Evolutionary conservation across 2,888 invertebrate genomes (phyloP).

Genomic region (Troides helena): DNA sequence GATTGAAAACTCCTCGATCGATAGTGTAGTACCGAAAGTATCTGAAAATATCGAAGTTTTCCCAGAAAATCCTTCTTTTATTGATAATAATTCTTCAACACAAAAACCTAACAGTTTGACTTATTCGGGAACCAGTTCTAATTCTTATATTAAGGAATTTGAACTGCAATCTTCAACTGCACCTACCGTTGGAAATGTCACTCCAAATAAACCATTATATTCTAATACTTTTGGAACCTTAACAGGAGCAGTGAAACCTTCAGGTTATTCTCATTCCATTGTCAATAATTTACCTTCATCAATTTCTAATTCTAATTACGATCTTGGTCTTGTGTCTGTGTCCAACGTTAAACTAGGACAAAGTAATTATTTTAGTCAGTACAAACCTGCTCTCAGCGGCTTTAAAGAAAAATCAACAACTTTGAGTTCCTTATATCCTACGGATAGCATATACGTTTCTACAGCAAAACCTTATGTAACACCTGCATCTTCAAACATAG

Average conservation of each 20-base stretch:
- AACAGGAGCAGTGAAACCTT: constrained; percentile 14
- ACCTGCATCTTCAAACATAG: constrained; percentile 5
- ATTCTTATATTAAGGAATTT: background rate
- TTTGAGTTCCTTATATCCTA: background rate
- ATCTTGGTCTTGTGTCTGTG: constrained; percentile 7
- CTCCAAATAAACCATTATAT: constrained; percentile 13
- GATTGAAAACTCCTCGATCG: background rate
- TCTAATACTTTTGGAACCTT: constrained; percentile 20
- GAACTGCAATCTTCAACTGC: constrained; percentile 5
- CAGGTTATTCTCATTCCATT: background rate
- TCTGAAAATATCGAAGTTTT: background rate
- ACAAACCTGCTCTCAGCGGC: constrained; percentile 5
- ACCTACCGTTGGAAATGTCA: background rate
- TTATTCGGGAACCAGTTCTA: background rate
- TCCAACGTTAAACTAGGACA: constrained; percentile 16
- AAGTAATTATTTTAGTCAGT: constrained; percentile 1
- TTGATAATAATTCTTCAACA: background rate
- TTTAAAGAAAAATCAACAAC: constrained; percentile 1
- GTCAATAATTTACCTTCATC: constrained; percentile 3
- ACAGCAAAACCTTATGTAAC: constrained; percentile 10
- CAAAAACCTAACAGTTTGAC: background rate
- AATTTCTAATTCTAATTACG: constrained; percentile 2
- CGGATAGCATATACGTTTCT: background rate
- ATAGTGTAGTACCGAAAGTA: background rate
- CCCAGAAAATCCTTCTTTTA: background rate